Evolutionary conservation across 2,888 invertebrate genomes (phyloP).

Genomic region (Gymnocheta viridis): DNA sequence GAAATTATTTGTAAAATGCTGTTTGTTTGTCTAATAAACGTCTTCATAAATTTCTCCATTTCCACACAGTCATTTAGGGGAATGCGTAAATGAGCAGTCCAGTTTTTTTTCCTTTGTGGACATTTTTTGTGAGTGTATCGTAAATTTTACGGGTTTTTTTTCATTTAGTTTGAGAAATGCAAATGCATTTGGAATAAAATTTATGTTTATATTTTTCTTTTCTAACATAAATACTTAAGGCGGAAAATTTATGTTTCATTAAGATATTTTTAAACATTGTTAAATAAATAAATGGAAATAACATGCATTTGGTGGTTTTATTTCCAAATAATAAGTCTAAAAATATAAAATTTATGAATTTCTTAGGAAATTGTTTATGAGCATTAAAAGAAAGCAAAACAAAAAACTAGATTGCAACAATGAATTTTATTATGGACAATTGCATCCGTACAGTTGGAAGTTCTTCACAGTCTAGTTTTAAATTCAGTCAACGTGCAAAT

Average conservation of each 20-base stretch:
- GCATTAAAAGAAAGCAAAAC: not conserved
- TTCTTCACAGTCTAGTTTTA: too few relatives aligned
- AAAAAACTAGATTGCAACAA: not conserved
- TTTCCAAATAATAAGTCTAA: not conserved
- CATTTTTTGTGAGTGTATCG: not conserved
- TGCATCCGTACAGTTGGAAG: not conserved
- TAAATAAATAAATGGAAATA: not conserved
- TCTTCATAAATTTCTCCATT: conserved; percentile 78
- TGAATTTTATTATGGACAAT: not conserved
- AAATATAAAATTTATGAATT: not conserved
- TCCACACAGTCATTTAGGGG: conserved; percentile 16
- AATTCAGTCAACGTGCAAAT: not conserved
- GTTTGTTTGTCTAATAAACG: conserved; percentile 77
- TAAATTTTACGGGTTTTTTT: not conserved
- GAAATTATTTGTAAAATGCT: conserved; percentile 72
- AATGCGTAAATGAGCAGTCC: not conserved
- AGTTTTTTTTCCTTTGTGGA: not conserved
- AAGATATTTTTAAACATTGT: not conserved
- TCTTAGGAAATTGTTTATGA: not conserved
- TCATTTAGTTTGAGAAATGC: not conserved
- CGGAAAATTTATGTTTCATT: conserved; percentile 20
- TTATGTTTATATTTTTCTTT: conserved; percentile 20
- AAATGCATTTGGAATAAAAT: conserved; percentile 26
- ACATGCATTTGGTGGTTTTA: not conserved
- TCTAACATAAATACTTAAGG: conserved; percentile 44